A percentile compares a stretch with the other conserved stretches of the same genome.
phyloP scores from a whole-genome alignment of 2,113 vertebrate genomes.

The Ancistrus triradiatus region DNA sequence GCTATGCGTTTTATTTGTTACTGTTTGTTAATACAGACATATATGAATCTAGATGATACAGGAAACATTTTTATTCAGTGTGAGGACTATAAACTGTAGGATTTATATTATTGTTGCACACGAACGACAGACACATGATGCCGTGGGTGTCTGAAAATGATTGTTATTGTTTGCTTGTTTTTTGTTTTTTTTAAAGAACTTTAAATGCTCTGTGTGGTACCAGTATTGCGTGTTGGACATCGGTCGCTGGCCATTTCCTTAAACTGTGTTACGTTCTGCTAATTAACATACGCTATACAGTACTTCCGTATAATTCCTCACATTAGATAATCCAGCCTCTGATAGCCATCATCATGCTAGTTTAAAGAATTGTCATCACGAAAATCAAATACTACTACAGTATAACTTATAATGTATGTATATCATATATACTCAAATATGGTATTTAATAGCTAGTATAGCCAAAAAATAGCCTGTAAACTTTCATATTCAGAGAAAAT shows the following conservation, averaged over 20 bases:
- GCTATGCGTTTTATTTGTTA: slow-evolving; percentile 4
- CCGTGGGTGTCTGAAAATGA: slow-evolving; percentile 35
- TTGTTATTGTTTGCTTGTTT: not conserved
- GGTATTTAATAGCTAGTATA: slow-evolving; percentile 40
- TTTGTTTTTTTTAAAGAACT: not conserved
- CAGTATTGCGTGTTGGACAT: not conserved
- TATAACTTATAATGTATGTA: slow-evolving; percentile 47
- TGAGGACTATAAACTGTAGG: slow-evolving; percentile 3
- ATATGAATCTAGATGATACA: not conserved
- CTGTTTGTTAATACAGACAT: slow-evolving; percentile 33
- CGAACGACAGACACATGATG: too few species aligned
- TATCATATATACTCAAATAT: slow-evolving; percentile 44
- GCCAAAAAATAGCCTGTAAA: slow-evolving; percentile 29
- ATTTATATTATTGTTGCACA: slow-evolving; percentile 19
- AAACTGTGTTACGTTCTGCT: not conserved
- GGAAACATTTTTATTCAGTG: slow-evolving; percentile 2
- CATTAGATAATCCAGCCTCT: slow-evolving; percentile 47
- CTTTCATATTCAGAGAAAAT: slow-evolving; percentile 49
- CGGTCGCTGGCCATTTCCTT: too few species aligned
- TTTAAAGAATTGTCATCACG: slow-evolving; percentile 51
- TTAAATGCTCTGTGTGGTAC: not conserved
- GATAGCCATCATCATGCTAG: slow-evolving; percentile 50
- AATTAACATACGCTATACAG: slow-evolving; percentile 50
- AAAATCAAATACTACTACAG: slow-evolving; percentile 49
- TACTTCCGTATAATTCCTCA: slow-evolving; percentile 57